Percentiles rank a stretch among this genome's conserved stretches.
These are phyloP conservation scores for Rhinoraja longicauda DNA, from an alignment of 2,797 vertebrate genomes.

Conservation along the genomic window DNA sequence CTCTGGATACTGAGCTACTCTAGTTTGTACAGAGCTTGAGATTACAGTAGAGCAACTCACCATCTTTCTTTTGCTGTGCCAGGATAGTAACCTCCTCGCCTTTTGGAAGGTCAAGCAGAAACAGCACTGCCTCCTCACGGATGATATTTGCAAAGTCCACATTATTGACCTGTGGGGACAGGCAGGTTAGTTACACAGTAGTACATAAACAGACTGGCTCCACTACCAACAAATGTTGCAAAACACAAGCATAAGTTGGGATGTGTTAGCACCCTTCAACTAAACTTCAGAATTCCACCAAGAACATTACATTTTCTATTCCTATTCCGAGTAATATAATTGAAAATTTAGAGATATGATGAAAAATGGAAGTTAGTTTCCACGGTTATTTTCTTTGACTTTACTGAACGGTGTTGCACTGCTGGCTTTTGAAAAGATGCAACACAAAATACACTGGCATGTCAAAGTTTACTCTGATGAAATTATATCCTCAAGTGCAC, in stretches of 20 bases:
- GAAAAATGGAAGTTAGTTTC: too few species aligned
- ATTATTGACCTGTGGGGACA: constrained; percentile 76
- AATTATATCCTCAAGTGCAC: too few species aligned
- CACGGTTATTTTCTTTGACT: too few species aligned
- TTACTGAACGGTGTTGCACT: neutral
- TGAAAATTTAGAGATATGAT: neutral
- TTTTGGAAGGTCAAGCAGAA: constrained; percentile 89
- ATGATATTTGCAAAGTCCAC: constrained; percentile 98
- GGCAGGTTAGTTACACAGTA: neutral
- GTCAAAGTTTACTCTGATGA: neutral
- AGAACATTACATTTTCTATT: neutral
- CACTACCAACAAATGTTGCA: neutral
- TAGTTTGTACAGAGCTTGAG: neutral
- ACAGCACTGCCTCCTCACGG: constrained; percentile 91
- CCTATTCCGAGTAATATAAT: neutral
- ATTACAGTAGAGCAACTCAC: constrained; percentile 55
- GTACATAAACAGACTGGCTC: neutral
- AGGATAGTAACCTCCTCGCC: constrained; percentile 95
- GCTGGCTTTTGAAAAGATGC: neutral
- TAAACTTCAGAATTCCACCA: neutral
- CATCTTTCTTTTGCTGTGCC: constrained; percentile 96
- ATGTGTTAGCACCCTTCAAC: neutral
- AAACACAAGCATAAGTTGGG: neutral
- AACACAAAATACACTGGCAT: neutral
- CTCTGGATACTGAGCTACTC: neutral